These are phyloP conservation scores for Oreotrochilus melanogaster DNA, from an alignment of 2,113 vertebrate species.

Conservation along the genomic window DNA sequence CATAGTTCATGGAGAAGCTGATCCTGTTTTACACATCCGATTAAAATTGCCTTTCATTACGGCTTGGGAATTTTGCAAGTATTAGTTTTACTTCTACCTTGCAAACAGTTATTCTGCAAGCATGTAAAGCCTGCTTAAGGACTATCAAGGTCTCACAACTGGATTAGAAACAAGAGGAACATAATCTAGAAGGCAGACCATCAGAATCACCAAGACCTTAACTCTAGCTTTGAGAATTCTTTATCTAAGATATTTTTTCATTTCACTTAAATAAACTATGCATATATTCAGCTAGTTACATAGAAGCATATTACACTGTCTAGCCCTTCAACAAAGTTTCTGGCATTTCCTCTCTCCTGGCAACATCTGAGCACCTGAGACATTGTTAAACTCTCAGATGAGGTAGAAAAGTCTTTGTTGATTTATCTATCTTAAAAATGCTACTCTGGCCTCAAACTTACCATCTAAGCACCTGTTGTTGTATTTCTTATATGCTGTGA, in stretches of 20 bases:
- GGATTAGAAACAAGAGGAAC: neutral
- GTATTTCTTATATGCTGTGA: constrained; percentile 97
- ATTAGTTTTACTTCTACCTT: neutral
- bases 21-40: neutral
- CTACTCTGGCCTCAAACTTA: constrained; percentile 65
- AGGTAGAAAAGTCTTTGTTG: neutral
- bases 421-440: neutral
- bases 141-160: neutral
- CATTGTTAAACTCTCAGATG: neutral
- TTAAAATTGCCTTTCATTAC: neutral
- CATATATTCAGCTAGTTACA: neutral
- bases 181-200: neutral
- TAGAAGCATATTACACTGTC: neutral
- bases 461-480: constrained; percentile 98
- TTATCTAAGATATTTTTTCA: neutral
- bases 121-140: neutral
- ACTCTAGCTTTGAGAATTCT: neutral
- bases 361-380: neutral
- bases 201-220: neutral
- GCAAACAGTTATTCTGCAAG: neutral
- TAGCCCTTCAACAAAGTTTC: neutral
- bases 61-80: neutral
- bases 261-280: neutral
- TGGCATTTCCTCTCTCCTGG: neutral
- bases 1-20: neutral